A percentile compares a stretch with the other conserved stretches of the same genome.
phyloP scores from a whole-genome alignment of 2,888 invertebrate species.

The Eupithecia centaureata region DNA sequence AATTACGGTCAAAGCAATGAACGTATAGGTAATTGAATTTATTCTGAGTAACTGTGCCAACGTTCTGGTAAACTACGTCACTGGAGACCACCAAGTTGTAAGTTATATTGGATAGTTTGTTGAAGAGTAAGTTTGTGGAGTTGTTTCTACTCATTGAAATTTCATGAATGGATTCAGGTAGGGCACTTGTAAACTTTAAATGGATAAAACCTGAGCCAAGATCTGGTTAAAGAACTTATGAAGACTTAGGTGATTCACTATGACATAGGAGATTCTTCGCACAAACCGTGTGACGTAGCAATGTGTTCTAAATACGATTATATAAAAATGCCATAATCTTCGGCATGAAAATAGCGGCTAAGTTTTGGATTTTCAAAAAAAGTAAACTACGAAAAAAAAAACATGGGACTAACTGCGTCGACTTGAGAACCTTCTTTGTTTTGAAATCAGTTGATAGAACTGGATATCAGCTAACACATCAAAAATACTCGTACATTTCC shows the following conservation, averaged over 20 bases:
- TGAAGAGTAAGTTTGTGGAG: not conserved
- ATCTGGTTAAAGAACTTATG: too few relatives aligned
- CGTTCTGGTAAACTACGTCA: not conserved
- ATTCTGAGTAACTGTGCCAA: slow-evolving; percentile 15
- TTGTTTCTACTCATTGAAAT: slow-evolving; percentile 6
- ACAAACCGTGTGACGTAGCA: too few relatives aligned
- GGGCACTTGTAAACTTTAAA: not conserved
- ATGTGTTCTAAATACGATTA: too few relatives aligned
- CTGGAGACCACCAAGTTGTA: not conserved
- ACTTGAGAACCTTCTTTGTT: too few relatives aligned
- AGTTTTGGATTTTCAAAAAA: too few relatives aligned
- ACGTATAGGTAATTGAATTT: slow-evolving; percentile 44
- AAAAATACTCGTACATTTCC: not conserved
- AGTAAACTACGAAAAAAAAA: too few relatives aligned
- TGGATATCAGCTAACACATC: not conserved
- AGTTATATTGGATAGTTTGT: slow-evolving; percentile 7
- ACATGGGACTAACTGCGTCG: too few relatives aligned
- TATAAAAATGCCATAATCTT: too few relatives aligned
- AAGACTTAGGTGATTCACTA: too few relatives aligned
- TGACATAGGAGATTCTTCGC: too few relatives aligned
- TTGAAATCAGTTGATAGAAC: too few relatives aligned
- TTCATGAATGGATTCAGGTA: not conserved
- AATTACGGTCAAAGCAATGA: slow-evolving; percentile 49
- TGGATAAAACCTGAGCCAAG: not conserved
- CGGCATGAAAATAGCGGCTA: too few relatives aligned